Evolutionary conservation across 2,797 vertebrate species (phyloP).

Genomic region (Coendou prehensilis): DNA sequence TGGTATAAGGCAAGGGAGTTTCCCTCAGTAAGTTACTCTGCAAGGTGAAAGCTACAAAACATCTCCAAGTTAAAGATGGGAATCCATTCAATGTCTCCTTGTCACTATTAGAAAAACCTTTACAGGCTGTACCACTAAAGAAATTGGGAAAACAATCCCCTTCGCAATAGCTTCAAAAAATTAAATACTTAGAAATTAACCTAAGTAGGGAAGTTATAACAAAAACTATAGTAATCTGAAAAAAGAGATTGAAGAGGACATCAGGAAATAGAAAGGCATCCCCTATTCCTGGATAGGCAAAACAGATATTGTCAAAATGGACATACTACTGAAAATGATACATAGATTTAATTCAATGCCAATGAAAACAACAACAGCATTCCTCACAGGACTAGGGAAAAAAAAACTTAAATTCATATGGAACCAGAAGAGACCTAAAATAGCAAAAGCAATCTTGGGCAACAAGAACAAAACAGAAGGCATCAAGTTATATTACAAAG

Average conservation of each 20-base stretch:
- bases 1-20: background rate
- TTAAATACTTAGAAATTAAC: background rate
- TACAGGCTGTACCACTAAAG: background rate
- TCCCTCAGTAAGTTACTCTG: slow-evolving; percentile 31
- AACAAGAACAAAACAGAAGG: background rate
- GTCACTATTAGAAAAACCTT: slow-evolving; percentile 15
- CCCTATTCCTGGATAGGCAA: background rate
- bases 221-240: background rate
- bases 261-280: background rate
- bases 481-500: background rate
- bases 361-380: background rate
- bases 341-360: background rate
- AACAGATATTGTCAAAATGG: background rate
- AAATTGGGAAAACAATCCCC: background rate
- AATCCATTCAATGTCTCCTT: slow-evolving; percentile 22
- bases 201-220: background rate
- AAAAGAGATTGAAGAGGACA: background rate
- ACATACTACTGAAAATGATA: background rate
- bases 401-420: background rate
- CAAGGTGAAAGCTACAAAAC: slow-evolving; percentile 30
- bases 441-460: background rate
- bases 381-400: background rate
- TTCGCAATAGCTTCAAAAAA: background rate
- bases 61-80: slow-evolving; percentile 43
- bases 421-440: background rate